Evolutionary conservation across 2,113 vertebrate genomes (phyloP).

Genomic region (Strix uralensis): DNA sequence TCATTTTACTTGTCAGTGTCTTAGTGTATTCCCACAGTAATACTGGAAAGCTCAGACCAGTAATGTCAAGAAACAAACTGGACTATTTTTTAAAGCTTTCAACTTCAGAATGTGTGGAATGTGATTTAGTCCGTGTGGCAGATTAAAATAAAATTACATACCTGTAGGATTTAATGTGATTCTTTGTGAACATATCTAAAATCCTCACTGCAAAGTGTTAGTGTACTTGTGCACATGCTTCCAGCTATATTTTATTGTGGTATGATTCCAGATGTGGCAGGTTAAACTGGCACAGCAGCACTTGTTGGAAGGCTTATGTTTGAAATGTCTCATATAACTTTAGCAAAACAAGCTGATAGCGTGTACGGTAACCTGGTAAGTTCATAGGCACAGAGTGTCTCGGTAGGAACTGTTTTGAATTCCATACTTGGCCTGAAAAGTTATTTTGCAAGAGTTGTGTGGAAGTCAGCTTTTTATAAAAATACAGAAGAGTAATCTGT

Average conservation of each 20-base stretch:
- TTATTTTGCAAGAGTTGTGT: conserved; percentile 49
- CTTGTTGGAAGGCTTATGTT: conserved; percentile 47
- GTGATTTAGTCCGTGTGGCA: background rate
- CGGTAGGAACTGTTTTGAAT: conserved; percentile 60
- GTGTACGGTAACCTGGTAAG: conserved; percentile 42
- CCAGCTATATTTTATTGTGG: background rate
- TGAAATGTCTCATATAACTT: conserved; percentile 76
- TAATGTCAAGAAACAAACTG: background rate
- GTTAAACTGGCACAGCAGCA: background rate
- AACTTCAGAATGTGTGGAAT: background rate
- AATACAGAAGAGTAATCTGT: background rate
- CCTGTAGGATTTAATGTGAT: background rate
- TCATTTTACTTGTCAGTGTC: background rate
- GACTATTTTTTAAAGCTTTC: background rate
- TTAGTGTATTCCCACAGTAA: background rate
- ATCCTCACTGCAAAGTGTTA: background rate
- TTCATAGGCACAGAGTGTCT: conserved; percentile 54
- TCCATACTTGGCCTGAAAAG: conserved; percentile 57
- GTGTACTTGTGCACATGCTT: background rate
- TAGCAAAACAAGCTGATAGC: conserved; percentile 67
- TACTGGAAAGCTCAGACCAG: background rate
- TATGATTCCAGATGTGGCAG: conserved; percentile 17
- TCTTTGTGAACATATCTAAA: background rate
- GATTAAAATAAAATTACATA: background rate
- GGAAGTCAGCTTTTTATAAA: conserved; percentile 21